Evolutionary conservation across 2,113 vertebrate species (phyloP).

Genomic region (Hirundichthys speculiger): DNA sequence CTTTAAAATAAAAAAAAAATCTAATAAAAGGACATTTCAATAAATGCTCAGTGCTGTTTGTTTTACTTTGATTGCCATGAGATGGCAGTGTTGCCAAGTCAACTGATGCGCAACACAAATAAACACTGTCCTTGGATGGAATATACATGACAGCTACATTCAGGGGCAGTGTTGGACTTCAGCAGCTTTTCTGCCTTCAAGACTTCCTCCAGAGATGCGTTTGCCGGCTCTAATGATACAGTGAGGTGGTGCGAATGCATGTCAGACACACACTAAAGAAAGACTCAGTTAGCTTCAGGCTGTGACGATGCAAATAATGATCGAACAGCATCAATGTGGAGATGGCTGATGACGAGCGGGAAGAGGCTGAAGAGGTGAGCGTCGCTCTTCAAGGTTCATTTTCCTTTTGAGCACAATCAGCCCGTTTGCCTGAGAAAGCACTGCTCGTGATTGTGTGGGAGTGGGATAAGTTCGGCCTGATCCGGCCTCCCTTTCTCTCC

Average conservation of each 20-base stretch:
- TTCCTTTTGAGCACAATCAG: constrained; percentile 61
- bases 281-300: constrained; percentile 23
- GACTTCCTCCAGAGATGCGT: background rate
- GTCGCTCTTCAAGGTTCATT: constrained; percentile 46
- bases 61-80: constrained; percentile 63
- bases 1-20: constrained; percentile 34
- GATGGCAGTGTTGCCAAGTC: constrained; percentile 82
- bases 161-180: background rate
- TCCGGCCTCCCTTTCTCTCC: constrained; percentile 47
- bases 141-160: constrained; percentile 35
- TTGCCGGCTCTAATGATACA: background rate
- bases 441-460: constrained; percentile 68
- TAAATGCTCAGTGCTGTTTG: constrained; percentile 1
- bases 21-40: constrained; percentile 29
- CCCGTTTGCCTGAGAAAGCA: constrained; percentile 62
- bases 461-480: constrained; percentile 50
- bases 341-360: constrained; percentile 25
- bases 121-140: constrained; percentile 19
- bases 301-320: background rate
- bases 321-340: constrained; percentile 32
- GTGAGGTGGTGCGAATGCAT: background rate
- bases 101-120: constrained; percentile 33
- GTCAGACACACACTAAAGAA: constrained; percentile 5
- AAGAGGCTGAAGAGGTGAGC: constrained; percentile 37
- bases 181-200: constrained; percentile 1